Evolutionary conservation across 2,797 vertebrate genomes (phyloP).

Genomic region (Notolepis coatsorum): DNA sequence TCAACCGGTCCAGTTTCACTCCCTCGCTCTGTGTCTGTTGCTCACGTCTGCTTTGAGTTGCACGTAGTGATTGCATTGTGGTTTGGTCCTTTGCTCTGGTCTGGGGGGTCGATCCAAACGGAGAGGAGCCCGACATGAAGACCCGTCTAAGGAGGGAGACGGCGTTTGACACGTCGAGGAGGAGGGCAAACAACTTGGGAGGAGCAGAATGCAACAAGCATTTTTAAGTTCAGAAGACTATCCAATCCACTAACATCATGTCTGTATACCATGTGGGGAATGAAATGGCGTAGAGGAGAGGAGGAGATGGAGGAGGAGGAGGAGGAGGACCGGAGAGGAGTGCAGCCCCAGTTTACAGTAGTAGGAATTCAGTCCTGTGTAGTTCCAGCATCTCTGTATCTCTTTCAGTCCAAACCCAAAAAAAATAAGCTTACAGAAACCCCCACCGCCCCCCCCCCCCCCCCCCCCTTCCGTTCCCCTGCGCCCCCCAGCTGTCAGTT

Average conservation of each 20-base stretch:
- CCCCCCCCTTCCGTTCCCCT: background rate
- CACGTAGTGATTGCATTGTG: too few relatives aligned
- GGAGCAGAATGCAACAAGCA: slow-evolving; percentile 18
- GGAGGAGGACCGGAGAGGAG: slow-evolving; percentile 27
- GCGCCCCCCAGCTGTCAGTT: slow-evolving; percentile 75
- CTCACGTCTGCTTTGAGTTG: too few relatives aligned
- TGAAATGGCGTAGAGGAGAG: slow-evolving; percentile 55
- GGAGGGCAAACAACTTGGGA: slow-evolving; percentile 17
- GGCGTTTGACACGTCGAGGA: background rate
- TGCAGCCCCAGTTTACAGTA: slow-evolving; percentile 30
- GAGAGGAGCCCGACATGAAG: too few relatives aligned
- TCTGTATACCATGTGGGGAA: slow-evolving; percentile 45
- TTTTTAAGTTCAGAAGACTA: slow-evolving; percentile 30
- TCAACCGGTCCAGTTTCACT: too few relatives aligned
- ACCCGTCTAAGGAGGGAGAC: background rate
- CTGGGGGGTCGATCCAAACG: too few relatives aligned
- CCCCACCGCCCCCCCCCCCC: background rate
- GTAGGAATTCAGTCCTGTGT: slow-evolving; percentile 15
- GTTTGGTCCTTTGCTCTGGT: background rate
- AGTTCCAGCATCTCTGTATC: slow-evolving; percentile 19
- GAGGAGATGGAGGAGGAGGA: slow-evolving; percentile 20
- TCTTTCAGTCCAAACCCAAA: slow-evolving; percentile 28
- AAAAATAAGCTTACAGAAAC: slow-evolving; percentile 21
- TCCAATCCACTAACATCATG: slow-evolving; percentile 37
- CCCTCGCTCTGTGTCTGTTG: background rate